Evolutionary conservation across 2,888 invertebrate genomes (phyloP), one percentile per base, ranked within the genome.

Genomic region (Nudaria mundana): DNA sequence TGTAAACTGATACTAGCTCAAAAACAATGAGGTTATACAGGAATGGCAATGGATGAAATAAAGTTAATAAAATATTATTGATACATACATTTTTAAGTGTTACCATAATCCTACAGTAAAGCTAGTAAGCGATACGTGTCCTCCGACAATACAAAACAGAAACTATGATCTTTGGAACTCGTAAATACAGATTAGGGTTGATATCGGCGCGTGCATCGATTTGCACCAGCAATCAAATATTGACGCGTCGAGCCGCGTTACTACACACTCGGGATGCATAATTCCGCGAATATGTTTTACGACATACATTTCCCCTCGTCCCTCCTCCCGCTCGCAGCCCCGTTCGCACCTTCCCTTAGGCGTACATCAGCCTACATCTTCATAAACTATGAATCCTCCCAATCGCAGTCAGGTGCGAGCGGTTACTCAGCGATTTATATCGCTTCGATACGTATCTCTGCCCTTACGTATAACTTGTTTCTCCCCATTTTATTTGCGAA

Each of bases 331-430:
- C 50, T 41, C 48, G 35, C 32, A 40, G 7, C 48, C 57, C 57
- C 55, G 14, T 37, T 28, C 39, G 16, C 30, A 33, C 33, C 42
- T 38, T 30, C 15, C 42, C 37, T 30, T 30, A 23, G 25, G 15
- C 34, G 37, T 42, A 37, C 37, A 43, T 32, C 54, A 55, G 47
- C 50, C 52, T 55, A 59, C 61, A 55, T 59, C 59, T 74, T 78
- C 81, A 83, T 87, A 84, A 86, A 85, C 74, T 83, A 84, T 81
- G 81, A 78, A 84, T 83, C 75, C 68, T 56, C 66, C 72, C 77
- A 80, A 78, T 79, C 81, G 78, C 75, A 76, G 81, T 78, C 82
- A 82, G 85, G 83, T 84, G 82, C 78, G 76, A 80, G 76, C 71
- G 73, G 74, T 66, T 70, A 67, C 71, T 53, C 53, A 63, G 57